Evolutionary conservation across 2,888 invertebrate genomes (phyloP).

Genomic region (Eutolmus rufibarbis): DNA sequence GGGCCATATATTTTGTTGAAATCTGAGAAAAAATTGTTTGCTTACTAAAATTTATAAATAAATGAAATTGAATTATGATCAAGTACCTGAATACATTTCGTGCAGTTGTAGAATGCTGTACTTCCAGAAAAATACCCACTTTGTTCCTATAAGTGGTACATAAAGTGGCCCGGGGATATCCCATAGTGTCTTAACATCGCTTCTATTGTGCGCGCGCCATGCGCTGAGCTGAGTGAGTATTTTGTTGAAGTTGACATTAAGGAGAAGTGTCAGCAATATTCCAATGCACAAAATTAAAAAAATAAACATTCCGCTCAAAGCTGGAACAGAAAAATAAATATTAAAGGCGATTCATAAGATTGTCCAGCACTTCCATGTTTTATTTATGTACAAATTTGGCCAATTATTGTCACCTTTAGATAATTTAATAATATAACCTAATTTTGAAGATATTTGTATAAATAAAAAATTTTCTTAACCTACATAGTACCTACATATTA

Average conservation of each 20-base stretch:
- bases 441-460: too few relatives aligned
- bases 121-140: conserved; percentile 78
- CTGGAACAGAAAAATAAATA: background rate
- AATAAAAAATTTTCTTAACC: too few relatives aligned
- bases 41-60: background rate
- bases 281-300: background rate
- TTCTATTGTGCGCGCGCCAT: background rate
- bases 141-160: conserved; percentile 78
- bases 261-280: background rate
- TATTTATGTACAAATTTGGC: too few relatives aligned
- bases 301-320: background rate
- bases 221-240: background rate
- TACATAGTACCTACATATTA: too few relatives aligned
- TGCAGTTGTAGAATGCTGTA: conserved; percentile 79
- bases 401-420: too few relatives aligned
- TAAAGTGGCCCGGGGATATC: conserved; percentile 77
- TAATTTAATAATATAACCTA: too few relatives aligned
- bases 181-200: conserved; percentile 53
- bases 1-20: conserved; percentile 77
- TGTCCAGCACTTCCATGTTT: too few relatives aligned
- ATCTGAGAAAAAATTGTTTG: conserved; percentile 61
- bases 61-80: background rate
- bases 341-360: background rate
- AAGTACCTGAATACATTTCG: conserved; percentile 77
- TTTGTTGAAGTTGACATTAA: background rate